Percentiles rank a stretch among this genome's conserved stretches.
phyloP scores from a whole-genome alignment of 1,140 invertebrate species.

The Aphis gossypii region DNA sequence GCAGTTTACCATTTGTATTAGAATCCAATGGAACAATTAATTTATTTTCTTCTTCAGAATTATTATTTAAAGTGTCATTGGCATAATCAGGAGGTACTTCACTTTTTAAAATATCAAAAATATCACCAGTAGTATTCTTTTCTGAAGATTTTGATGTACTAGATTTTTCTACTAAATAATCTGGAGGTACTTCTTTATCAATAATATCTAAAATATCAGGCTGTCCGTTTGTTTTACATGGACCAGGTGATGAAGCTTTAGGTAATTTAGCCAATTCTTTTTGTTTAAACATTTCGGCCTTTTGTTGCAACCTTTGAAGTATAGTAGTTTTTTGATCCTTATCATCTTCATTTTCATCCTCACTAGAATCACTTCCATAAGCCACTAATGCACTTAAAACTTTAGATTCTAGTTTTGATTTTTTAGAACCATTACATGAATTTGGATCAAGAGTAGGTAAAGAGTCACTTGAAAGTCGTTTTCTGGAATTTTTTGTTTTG shows the following conservation, averaged over 20 bases:
- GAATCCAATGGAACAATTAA: background rate
- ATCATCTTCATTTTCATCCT: conserved; percentile 36
- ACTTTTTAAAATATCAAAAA: conserved; percentile 52
- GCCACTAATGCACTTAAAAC: conserved; percentile 38
- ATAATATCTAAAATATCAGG: conserved; percentile 51
- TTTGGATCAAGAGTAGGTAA: conserved; percentile 13
- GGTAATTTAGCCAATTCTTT: conserved; percentile 27
- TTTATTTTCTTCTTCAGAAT: conserved; percentile 30
- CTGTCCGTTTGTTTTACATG: background rate
- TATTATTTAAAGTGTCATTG: conserved; percentile 13
- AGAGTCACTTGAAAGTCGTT: conserved; percentile 36
- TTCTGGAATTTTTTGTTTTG: conserved; percentile 7
- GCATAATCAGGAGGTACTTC: conserved; percentile 44
- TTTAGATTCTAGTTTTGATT: conserved; percentile 49
- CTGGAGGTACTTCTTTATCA: conserved; percentile 46
- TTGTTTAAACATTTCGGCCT: conserved; percentile 54
- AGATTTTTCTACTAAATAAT: conserved; percentile 35
- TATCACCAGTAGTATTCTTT: conserved; percentile 15
- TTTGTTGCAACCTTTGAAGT: conserved; percentile 44
- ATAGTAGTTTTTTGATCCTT: conserved; percentile 38
- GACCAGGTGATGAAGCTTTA: background rate
- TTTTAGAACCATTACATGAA: conserved; percentile 30
- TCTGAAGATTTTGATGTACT: background rate
- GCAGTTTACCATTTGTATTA: background rate
- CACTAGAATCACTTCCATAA: conserved; percentile 56